Conservation (phyloP, 2,113 vertebrate species). For the Picathartes gymnocephalus region DNA sequence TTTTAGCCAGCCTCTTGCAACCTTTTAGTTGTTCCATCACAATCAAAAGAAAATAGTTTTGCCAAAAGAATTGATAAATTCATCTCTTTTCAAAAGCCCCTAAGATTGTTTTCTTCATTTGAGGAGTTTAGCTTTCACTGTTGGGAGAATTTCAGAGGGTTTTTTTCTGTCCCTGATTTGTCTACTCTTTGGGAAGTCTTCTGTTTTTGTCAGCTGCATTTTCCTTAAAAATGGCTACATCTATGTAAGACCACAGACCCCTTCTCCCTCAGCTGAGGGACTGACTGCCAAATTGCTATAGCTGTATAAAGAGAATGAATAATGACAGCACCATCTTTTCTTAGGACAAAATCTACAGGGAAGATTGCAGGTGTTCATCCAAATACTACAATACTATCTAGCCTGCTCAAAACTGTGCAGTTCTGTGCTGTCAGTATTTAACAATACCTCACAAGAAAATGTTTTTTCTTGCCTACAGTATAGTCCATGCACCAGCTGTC, state of each 20-base stretch:
- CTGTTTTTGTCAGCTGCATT: background rate
- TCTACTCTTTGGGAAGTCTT: background rate
- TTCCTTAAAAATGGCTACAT: background rate
- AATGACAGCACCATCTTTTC: background rate
- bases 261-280: background rate
- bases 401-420: background rate
- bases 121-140: background rate
- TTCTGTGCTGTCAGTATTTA: background rate
- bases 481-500: background rate
- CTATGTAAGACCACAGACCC: background rate
- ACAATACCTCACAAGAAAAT: background rate
- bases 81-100: background rate
- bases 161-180: background rate
- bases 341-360: background rate
- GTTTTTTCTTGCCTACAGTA: background rate
- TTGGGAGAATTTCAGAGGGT: background rate
- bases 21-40: background rate
- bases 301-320: background rate
- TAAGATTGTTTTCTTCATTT: background rate
- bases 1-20: background rate
- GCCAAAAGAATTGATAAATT: background rate
- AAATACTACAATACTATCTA: background rate
- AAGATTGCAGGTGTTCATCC: background rate
- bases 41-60: background rate
- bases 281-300: background rate